Conservation (phyloP, 2,888 invertebrate species). For the Microchrysa polita region DNA sequence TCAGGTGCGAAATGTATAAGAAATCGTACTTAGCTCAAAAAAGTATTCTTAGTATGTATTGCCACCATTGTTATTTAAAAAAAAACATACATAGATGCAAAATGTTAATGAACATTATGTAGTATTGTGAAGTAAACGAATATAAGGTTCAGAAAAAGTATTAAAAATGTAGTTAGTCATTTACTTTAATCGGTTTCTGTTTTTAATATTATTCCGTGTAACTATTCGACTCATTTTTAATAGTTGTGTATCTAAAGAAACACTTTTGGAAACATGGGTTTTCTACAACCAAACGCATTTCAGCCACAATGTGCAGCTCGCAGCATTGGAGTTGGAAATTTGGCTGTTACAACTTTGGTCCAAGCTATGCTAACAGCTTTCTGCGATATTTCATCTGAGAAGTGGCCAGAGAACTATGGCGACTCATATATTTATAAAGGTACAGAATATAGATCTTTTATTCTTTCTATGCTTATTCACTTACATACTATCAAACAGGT, state of each 20-base stretch:
- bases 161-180: no score
- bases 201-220: no score
- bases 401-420: slow-evolving; percentile 34
- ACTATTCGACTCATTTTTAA: not conserved
- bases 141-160: no score
- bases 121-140: no score
- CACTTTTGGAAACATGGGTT: not conserved
- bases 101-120: no score
- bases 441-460: not conserved
- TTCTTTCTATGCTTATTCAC: no score
- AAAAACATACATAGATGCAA: no score
- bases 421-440: not conserved
- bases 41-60: no score
- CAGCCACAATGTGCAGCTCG: slow-evolving; percentile 6
- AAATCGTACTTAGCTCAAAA: no score
- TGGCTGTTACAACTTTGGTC: not conserved
- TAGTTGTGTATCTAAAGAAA: not conserved
- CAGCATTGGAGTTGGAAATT: not conserved
- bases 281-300: not conserved
- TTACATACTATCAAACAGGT: not conserved
- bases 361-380: not conserved
- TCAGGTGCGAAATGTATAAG: no score
- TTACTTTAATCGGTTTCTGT: no score
- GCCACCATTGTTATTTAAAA: no score
- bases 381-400: not conserved